Conservation (phyloP, 1,140 invertebrate genomes). For the Drosophila pandora region DNA sequence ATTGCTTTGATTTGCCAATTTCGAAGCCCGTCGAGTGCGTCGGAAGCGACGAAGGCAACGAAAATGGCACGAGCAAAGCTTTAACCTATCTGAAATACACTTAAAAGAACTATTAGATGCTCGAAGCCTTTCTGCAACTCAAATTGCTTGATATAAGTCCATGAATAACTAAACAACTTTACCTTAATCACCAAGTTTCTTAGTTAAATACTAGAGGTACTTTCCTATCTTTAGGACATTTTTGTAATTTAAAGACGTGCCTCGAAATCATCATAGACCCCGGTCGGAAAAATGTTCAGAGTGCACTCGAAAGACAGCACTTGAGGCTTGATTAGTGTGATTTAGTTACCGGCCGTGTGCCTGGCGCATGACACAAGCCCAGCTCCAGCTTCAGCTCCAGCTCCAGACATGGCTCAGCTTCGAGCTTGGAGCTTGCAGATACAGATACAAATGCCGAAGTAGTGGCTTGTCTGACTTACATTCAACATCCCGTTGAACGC, state of each 20-base stretch:
- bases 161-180: no score
- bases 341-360: constrained; percentile 82
- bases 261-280: constrained; percentile 13
- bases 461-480: constrained; percentile 52
- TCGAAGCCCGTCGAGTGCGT: constrained; percentile 59
- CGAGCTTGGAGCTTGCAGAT: constrained; percentile 9
- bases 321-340: constrained; percentile 81
- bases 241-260: constrained; percentile 9
- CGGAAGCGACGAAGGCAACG: constrained; percentile 66
- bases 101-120: not conserved
- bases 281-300: constrained; percentile 28
- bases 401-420: constrained; percentile 1
- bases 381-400: constrained; percentile 2
- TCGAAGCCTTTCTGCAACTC: no score
- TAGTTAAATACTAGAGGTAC: not conserved
- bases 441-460: constrained; percentile 39
- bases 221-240: constrained; percentile 26
- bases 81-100: constrained; percentile 10
- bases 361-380: constrained; percentile 75
- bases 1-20: constrained; percentile 83
- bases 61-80: constrained; percentile 68
- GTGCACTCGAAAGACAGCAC: constrained; percentile 56
- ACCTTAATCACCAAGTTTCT: not conserved
- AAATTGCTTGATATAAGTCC: not conserved
- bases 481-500: constrained; percentile 67